Conservation (phyloP, 2,797 vertebrate genomes). For the Clamator glandarius region DNA sequence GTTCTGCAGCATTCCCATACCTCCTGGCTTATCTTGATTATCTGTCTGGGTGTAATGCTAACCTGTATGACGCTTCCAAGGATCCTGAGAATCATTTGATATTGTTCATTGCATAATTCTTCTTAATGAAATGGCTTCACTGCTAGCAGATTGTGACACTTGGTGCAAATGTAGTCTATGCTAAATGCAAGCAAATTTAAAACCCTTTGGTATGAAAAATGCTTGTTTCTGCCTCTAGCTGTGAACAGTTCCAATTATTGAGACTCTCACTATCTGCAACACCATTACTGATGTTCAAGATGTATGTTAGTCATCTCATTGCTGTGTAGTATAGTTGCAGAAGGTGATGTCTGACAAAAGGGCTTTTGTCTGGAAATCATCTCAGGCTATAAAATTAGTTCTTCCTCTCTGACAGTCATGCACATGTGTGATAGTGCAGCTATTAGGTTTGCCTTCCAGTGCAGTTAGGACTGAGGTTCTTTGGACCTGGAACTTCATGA, state of each 20-base stretch:
- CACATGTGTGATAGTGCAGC: neutral
- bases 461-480: neutral
- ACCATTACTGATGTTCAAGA: neutral
- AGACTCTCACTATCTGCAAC: neutral
- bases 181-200: neutral
- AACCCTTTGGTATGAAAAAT: neutral
- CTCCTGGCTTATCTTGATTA: neutral
- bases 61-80: neutral
- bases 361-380: constrained; percentile 5
- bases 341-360: neutral
- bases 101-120: neutral
- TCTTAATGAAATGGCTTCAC: neutral
- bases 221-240: neutral
- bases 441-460: neutral
- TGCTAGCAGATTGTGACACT: neutral
- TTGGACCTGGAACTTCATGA: neutral
- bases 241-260: neutral
- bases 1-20: neutral
- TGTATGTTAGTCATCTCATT: neutral
- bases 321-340: neutral
- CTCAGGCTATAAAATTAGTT: neutral
- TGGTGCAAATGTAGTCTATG: neutral
- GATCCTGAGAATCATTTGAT: neutral
- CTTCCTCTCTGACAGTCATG: neutral
- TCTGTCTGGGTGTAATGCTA: neutral